A percentile compares a stretch with the other conserved stretches of the same genome.
Conservation (phyloP, 2,797 vertebrate species). For the Antrozous pallidus region DNA sequence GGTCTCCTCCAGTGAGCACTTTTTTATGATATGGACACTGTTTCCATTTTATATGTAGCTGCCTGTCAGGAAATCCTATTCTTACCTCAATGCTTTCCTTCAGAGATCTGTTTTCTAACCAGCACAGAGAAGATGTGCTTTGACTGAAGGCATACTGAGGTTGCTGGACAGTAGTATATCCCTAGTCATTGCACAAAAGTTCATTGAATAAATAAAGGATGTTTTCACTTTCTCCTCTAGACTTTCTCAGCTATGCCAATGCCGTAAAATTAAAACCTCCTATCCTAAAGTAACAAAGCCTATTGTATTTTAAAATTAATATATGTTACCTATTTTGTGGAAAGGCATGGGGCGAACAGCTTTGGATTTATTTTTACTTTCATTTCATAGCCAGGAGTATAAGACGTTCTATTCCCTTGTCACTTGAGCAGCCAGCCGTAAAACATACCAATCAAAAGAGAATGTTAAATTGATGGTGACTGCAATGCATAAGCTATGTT, state of each 20-base stretch:
- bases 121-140: neutral
- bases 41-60: neutral
- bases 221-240: neutral
- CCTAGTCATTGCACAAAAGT: neutral
- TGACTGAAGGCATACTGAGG: neutral
- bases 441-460: conserved; percentile 38
- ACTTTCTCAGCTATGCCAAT: neutral
- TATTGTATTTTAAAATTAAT: neutral
- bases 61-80: neutral
- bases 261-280: neutral
- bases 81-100: neutral
- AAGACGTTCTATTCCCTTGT: neutral
- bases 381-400: neutral
- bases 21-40: neutral
- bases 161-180: neutral
- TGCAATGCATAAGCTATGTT: conserved; percentile 50
- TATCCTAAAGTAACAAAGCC: neutral
- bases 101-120: neutral
- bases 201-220: neutral
- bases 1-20: neutral
- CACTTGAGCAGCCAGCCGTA: conserved; percentile 37
- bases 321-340: neutral
- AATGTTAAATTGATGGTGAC: conserved; percentile 45
- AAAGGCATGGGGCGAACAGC: neutral
- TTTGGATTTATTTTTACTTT: neutral